phyloP scores from a whole-genome alignment of 2,888 invertebrate species.

The Drosophila diplacantha region DNA sequence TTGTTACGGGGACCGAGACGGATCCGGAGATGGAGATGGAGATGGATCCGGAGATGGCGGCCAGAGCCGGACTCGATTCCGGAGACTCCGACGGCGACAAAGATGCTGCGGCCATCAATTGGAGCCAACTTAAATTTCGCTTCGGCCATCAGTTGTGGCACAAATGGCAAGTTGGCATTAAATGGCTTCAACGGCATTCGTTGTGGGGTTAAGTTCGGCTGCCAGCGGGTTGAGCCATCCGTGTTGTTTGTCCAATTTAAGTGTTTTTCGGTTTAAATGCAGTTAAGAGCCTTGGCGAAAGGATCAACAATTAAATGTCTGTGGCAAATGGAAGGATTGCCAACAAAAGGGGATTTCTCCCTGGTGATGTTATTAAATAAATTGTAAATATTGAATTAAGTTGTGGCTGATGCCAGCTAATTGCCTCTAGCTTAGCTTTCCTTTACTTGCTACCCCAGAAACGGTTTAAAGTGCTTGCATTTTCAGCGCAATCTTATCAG shows the following conservation, averaged over 20 bases:
- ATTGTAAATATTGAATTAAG: slow-evolving; percentile 24
- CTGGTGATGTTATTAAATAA: slow-evolving; percentile 20
- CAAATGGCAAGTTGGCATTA: slow-evolving; percentile 48
- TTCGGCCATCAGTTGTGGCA: slow-evolving; percentile 46
- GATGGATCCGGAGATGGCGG: slow-evolving; percentile 17
- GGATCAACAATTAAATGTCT: slow-evolving; percentile 26
- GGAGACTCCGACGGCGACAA: slow-evolving; percentile 21
- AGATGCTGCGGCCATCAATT: slow-evolving; percentile 57
- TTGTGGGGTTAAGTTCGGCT: slow-evolving; percentile 19
- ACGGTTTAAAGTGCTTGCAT: background rate
- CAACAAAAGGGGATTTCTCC: background rate
- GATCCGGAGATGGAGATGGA: slow-evolving; percentile 25
- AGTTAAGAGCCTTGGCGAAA: slow-evolving; percentile 28
- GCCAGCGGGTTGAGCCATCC: slow-evolving; percentile 22
- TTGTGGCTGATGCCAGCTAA: background rate
- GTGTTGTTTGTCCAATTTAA: slow-evolving; percentile 43
- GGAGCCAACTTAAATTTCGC: slow-evolving; percentile 62
- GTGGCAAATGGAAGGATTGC: slow-evolving; percentile 9
- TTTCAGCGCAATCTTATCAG: slow-evolving; percentile 6
- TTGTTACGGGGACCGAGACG: slow-evolving; percentile 46
- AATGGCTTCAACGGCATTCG: slow-evolving; percentile 47
- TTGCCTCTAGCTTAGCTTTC: background rate
- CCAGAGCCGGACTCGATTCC: slow-evolving; percentile 14
- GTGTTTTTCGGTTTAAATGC: slow-evolving; percentile 40
- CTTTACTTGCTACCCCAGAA: background rate